Conservation (phyloP, 2,797 vertebrate genomes). For the Falco novaeseelandiae region DNA sequence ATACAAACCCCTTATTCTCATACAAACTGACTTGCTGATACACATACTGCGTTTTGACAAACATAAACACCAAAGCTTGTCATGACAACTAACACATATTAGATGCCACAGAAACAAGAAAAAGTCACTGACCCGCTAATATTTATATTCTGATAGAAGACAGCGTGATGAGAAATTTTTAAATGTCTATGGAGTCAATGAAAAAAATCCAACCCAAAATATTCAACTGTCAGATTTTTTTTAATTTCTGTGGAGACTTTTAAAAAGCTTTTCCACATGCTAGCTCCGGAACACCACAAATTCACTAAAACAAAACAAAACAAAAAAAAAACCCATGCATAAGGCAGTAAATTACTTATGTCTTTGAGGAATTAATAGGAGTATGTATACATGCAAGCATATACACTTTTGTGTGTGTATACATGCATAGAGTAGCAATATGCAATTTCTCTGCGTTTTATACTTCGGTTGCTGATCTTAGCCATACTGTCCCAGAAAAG, state of each 20-base stretch:
- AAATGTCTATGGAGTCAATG: rapidly evolving
- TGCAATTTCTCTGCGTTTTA: not conserved
- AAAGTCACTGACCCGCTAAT: not conserved
- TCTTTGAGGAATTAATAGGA: not conserved
- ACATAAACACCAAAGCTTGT: not conserved
- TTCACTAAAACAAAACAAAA: not conserved
- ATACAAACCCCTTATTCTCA: not conserved
- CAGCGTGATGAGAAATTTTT: not conserved
- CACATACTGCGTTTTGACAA: not conserved
- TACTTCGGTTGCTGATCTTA: not conserved
- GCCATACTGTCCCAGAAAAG: not conserved
- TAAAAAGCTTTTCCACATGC: not conserved
- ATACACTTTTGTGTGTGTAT: rapidly evolving
- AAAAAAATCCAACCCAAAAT: not conserved
- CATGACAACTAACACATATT: rapidly evolving
- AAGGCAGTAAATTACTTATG: not conserved
- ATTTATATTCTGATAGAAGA: not conserved
- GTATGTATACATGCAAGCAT: not conserved
- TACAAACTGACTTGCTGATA: not conserved
- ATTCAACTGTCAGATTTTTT: not conserved
- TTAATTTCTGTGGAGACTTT: not conserved
- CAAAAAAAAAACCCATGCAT: not conserved
- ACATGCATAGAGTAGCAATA: not conserved
- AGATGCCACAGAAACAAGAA: not conserved
- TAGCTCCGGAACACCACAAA: not conserved